A percentile compares a stretch with the other conserved stretches of the same genome.
Evolutionary conservation across 1,140 invertebrate genomes (phyloP).

Genomic region (Lethrus apterus): DNA sequence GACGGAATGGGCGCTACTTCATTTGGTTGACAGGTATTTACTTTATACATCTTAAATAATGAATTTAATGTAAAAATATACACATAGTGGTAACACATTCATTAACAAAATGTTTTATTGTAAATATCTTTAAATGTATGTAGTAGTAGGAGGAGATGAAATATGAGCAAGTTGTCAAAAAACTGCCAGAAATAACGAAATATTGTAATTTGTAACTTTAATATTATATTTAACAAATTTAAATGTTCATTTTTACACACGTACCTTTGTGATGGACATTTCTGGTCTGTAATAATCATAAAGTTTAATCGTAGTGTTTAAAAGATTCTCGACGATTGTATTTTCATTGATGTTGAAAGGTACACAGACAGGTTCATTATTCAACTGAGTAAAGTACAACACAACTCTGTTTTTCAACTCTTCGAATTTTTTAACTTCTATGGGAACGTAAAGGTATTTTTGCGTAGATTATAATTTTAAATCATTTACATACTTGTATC

Average conservation of each 20-base stretch:
- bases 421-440: slow-evolving; percentile 47
- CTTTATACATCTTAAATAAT: slow-evolving; percentile 13
- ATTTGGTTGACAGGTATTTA: slow-evolving; percentile 12
- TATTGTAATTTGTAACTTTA: no score
- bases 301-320: slow-evolving; percentile 50
- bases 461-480: neutral
- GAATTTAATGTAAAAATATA: neutral
- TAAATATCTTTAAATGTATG: no score
- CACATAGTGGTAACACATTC: no score
- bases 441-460: slow-evolving; percentile 17
- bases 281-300: slow-evolving; percentile 65
- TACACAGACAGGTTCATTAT: slow-evolving; percentile 41
- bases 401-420: slow-evolving; percentile 43
- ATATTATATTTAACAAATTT: neutral
- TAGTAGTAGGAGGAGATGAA: no score
- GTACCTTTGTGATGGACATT: slow-evolving; percentile 20
- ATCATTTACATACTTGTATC: slow-evolving; percentile 18
- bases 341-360: slow-evolving; percentile 43
- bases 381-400: slow-evolving; percentile 46
- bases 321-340: slow-evolving; percentile 23
- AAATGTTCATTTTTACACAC: neutral
- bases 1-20: slow-evolving; percentile 6
- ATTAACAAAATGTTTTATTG: no score
- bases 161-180: no score
- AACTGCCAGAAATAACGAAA: no score